A percentile compares a stretch with the other conserved stretches of the same genome.
Evolutionary conservation across 2,888 invertebrate species (phyloP).

Genomic region (Saturnia pavonia): DNA sequence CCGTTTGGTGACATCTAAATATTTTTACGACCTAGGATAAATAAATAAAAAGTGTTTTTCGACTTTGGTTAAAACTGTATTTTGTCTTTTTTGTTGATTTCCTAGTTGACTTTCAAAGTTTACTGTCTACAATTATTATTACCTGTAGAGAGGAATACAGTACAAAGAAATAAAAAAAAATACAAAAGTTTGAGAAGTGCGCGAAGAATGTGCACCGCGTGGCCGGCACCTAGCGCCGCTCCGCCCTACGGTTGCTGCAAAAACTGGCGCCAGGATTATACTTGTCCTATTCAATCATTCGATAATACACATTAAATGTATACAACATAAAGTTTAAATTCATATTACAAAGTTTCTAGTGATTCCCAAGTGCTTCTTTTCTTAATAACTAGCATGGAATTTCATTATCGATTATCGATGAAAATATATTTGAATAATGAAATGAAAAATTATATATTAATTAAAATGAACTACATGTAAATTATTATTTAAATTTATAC

Average conservation of each 20-base stretch:
- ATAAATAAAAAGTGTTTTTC: neutral
- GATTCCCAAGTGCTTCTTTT: conserved; percentile 16
- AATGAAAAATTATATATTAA: too few relatives aligned
- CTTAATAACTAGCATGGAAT: neutral
- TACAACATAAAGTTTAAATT: conserved; percentile 7
- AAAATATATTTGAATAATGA: too few relatives aligned
- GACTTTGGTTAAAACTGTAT: neutral
- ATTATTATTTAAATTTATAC: too few relatives aligned
- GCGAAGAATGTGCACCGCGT: conserved; percentile 52
- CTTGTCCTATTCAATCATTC: conserved; percentile 3
- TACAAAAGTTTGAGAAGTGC: conserved; percentile 35
- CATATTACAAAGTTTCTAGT: conserved; percentile 10
- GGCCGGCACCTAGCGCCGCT: conserved; percentile 37
- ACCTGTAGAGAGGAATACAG: conserved; percentile 1
- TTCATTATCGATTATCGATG: conserved; percentile 8
- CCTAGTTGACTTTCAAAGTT: conserved; percentile 5
- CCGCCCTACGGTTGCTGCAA: conserved; percentile 39
- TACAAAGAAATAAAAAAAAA: neutral
- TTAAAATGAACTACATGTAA: too few relatives aligned
- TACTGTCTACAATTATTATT: conserved; percentile 9
- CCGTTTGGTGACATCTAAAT: neutral
- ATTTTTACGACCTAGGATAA: neutral
- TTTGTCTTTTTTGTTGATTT: neutral
- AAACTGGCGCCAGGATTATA: conserved; percentile 39
- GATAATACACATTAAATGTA: conserved; percentile 20